Evolutionary conservation across 2,888 invertebrate species (phyloP).

Genomic region (Pyralis farinalis): DNA sequence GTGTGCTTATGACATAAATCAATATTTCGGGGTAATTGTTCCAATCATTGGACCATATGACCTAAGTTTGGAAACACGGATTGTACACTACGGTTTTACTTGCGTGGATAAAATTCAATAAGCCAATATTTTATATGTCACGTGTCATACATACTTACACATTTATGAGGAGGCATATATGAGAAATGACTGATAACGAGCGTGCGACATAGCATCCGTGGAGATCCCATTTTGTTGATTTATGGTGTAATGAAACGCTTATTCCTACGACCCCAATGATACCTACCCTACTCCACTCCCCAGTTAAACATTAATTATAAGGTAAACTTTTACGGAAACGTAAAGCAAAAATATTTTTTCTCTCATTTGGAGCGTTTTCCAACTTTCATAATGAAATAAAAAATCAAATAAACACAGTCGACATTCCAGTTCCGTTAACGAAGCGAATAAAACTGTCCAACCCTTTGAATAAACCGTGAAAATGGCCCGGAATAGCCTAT

Average conservation of each 20-base stretch:
- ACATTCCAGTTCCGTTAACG: slow-evolving; percentile 57
- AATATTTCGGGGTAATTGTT: too few species aligned
- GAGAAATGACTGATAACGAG: slow-evolving; percentile 48
- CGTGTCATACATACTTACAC: neutral
- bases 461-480: slow-evolving; percentile 66
- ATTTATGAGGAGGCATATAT: slow-evolving; percentile 20
- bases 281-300: neutral
- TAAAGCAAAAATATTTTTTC: slow-evolving; percentile 18
- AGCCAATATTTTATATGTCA: too few species aligned
- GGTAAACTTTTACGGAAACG: slow-evolving; percentile 4
- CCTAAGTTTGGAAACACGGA: too few species aligned
- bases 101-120: too few species aligned
- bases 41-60: too few species aligned
- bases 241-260: slow-evolving; percentile 40
- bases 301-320: slow-evolving; percentile 8
- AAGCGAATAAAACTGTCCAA: slow-evolving; percentile 68
- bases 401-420: slow-evolving; percentile 54
- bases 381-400: slow-evolving; percentile 42
- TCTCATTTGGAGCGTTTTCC: slow-evolving; percentile 23
- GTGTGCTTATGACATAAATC: too few species aligned
- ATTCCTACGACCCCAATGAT: slow-evolving; percentile 13
- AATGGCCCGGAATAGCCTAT: slow-evolving; percentile 66
- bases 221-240: slow-evolving; percentile 51
- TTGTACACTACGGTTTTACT: too few species aligned
- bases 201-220: slow-evolving; percentile 33